Conservation (phyloP, 2,113 vertebrate genomes). For the Hepsetus odoe region DNA sequence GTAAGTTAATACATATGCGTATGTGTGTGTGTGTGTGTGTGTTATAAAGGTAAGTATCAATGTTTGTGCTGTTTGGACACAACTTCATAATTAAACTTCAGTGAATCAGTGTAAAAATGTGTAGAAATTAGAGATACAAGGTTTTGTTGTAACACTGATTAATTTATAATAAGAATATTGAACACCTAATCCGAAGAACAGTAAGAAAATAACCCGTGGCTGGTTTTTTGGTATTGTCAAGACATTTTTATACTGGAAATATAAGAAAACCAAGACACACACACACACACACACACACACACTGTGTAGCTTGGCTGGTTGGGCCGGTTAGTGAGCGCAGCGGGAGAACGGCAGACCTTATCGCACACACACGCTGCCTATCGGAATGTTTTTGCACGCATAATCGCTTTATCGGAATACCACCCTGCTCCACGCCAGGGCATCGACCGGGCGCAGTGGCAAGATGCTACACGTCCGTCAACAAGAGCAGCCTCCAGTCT, state of each 20-base stretch:
- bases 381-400: constrained; percentile 49
- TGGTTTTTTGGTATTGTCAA: background rate
- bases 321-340: constrained; percentile 62
- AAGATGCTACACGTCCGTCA: constrained; percentile 50
- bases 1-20: too few relatives aligned
- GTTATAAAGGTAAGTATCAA: too few relatives aligned
- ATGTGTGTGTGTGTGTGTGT: too few relatives aligned
- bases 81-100: too few relatives aligned
- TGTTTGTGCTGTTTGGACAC: too few relatives aligned
- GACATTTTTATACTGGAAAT: too few relatives aligned
- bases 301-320: constrained; percentile 61
- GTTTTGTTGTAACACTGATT: too few relatives aligned
- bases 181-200: too few relatives aligned
- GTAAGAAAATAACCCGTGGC: too few relatives aligned
- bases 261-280: background rate
- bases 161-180: too few relatives aligned
- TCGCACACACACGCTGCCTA: constrained; percentile 56
- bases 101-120: too few relatives aligned
- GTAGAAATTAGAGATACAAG: too few relatives aligned
- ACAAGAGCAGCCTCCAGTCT: constrained; percentile 50
- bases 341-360: constrained; percentile 66
- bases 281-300: background rate
- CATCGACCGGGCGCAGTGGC: constrained; percentile 43
- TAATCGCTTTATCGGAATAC: constrained; percentile 56
- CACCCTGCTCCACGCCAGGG: constrained; percentile 51